phyloP scores from a whole-genome alignment of 2,113 vertebrate genomes.

The Phylloscopus trochiloides region DNA sequence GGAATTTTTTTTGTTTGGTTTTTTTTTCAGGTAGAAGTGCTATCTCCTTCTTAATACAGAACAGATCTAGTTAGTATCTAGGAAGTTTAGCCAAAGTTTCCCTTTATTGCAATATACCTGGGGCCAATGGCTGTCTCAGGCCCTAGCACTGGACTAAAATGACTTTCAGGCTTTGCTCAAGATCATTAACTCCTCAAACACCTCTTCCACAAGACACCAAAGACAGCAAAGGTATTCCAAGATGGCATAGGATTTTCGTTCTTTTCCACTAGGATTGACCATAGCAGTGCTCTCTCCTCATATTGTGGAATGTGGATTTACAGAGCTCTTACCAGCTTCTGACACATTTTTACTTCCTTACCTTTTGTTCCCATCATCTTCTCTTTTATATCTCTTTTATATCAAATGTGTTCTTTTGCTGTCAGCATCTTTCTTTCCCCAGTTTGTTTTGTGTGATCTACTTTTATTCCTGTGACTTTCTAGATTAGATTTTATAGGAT shows the following conservation, averaged over 20 bases:
- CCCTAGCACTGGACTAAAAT: not conserved
- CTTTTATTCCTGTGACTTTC: not conserved
- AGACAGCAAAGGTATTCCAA: not conserved
- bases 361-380: not conserved
- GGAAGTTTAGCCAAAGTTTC: not conserved
- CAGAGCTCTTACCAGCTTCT: not conserved
- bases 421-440: not conserved
- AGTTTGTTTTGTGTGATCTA: not conserved
- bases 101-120: not conserved
- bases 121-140: not conserved
- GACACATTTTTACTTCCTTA: not conserved
- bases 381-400: not conserved
- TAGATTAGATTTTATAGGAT: not conserved
- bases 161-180: not conserved
- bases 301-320: not conserved
- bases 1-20: not conserved
- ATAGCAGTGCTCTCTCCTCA: not conserved
- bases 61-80: not conserved
- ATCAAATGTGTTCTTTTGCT: not conserved
- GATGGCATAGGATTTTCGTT: not conserved
- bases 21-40: not conserved
- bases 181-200: not conserved
- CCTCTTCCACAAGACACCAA: rapidly evolving
- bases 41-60: not conserved
- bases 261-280: not conserved